These are phyloP conservation scores for Eupeodes corollae DNA, from an alignment of 1,140 invertebrate species.

Conservation along the genomic window DNA sequence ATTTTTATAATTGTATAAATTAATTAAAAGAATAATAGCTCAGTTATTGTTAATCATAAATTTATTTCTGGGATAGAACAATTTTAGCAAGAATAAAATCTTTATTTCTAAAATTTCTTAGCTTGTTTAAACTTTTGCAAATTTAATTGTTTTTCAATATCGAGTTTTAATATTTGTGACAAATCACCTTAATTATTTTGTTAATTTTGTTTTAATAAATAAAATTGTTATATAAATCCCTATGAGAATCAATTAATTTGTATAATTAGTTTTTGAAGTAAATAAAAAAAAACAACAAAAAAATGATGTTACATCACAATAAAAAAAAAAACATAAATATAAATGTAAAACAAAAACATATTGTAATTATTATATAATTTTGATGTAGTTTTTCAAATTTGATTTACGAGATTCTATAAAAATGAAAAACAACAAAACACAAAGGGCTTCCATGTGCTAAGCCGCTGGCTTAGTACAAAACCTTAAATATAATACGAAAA, in stretches of 20 bases:
- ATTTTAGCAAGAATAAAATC: not conserved
- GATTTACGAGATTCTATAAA: conserved; percentile 3
- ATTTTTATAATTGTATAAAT: conserved; percentile 11
- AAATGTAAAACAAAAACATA: conserved; percentile 8
- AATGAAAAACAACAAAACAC: conserved; percentile 27
- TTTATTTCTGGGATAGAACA: not conserved
- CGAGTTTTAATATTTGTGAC: conserved; percentile 3
- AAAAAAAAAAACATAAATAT: conserved; percentile 2
- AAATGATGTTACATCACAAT: not conserved
- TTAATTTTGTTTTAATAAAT: conserved; percentile 8
- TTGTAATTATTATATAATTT: conserved; percentile 10
- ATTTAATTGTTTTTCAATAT: conserved; percentile 22
- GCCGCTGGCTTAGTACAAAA: not conserved
- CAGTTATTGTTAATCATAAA: not conserved
- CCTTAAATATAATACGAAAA: conserved; percentile 1
- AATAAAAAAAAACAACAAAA: not conserved
- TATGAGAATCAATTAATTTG: conserved; percentile 38
- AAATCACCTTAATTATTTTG: conserved; percentile 1
- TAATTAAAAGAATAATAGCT: not conserved
- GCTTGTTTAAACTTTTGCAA: too few species aligned
- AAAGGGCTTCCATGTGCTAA: conserved; percentile 28
- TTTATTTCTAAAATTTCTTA: too few species aligned
- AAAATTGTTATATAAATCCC: conserved; percentile 20
- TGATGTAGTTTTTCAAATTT: not conserved
- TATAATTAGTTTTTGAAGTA: conserved; percentile 36